These are phyloP conservation scores for Saccostrea echinata DNA, from an alignment of 1,140 invertebrate genomes.

Conservation along the genomic window DNA sequence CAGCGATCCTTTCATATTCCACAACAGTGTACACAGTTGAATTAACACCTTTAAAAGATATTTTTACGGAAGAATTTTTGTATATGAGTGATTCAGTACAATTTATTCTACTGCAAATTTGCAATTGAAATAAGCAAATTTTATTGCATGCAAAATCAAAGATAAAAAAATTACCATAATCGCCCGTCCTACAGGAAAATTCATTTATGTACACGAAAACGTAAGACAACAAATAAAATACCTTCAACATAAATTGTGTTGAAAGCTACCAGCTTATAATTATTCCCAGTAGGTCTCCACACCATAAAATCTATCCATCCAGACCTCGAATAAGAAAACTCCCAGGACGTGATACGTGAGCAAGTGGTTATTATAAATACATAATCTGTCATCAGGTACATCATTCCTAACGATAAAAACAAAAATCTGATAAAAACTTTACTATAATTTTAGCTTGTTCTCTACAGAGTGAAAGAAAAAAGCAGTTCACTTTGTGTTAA, in stretches of 20 bases:
- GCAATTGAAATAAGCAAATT: too few relatives aligned
- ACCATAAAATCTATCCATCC: conserved; percentile 20
- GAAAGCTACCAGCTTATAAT: conserved; percentile 1
- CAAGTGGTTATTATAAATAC: neutral
- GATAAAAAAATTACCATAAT: too few relatives aligned
- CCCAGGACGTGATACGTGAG: neutral
- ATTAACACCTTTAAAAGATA: neutral
- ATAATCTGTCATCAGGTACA: conserved; percentile 29
- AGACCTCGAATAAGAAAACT: neutral
- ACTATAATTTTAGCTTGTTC: neutral
- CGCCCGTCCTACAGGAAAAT: too few relatives aligned
- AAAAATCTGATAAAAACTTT: neutral
- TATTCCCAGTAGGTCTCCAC: neutral
- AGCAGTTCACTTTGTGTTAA: too few relatives aligned
- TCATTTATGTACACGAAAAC: neutral
- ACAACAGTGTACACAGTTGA: neutral
- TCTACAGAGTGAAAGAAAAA: neutral
- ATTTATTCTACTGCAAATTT: too few relatives aligned
- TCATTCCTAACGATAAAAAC: neutral
- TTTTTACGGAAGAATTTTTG: too few relatives aligned
- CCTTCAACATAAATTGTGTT: conserved; percentile 4
- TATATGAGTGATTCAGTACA: too few relatives aligned
- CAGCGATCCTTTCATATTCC: conserved; percentile 4
- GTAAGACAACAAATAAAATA: neutral
- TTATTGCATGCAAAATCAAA: too few relatives aligned